Evolutionary conservation across 2,113 vertebrate species (phyloP).

Genomic region (Brachyhypopomus gauderio): DNA sequence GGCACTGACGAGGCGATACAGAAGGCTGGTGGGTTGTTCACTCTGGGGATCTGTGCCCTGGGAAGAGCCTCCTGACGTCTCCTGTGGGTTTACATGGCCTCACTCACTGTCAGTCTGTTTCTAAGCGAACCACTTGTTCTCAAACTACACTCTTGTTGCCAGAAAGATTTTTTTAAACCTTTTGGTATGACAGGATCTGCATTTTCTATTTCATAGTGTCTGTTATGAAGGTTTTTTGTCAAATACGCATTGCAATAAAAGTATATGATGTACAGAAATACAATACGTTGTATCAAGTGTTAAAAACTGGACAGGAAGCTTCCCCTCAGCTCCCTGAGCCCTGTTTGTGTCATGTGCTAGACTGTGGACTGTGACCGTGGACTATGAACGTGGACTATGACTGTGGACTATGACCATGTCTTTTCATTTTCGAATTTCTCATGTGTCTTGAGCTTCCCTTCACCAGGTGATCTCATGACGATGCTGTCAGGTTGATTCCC

Average conservation of each 20-base stretch:
- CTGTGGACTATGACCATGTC: background rate
- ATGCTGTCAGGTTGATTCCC: background rate
- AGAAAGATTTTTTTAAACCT: background rate
- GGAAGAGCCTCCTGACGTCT: background rate
- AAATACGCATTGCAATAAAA: no score
- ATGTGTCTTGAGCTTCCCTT: background rate
- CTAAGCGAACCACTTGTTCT: no score
- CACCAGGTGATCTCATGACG: background rate
- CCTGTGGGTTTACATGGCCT: no score
- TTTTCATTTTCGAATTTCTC: no score
- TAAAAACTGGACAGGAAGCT: no score
- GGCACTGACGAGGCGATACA: background rate
- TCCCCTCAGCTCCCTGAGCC: no score
- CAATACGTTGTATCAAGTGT: no score
- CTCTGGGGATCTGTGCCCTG: background rate
- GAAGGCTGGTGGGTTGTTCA: background rate
- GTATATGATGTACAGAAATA: no score
- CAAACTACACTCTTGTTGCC: background rate
- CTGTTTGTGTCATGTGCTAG: background rate
- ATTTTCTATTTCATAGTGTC: no score
- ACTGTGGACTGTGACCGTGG: background rate
- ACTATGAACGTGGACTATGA: background rate
- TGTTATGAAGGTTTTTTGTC: no score
- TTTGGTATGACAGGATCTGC: background rate
- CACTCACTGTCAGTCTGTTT: background rate